Evolutionary conservation across 2,888 invertebrate genomes (phyloP).

Genomic region (Apomyelois bistriatella): DNA sequence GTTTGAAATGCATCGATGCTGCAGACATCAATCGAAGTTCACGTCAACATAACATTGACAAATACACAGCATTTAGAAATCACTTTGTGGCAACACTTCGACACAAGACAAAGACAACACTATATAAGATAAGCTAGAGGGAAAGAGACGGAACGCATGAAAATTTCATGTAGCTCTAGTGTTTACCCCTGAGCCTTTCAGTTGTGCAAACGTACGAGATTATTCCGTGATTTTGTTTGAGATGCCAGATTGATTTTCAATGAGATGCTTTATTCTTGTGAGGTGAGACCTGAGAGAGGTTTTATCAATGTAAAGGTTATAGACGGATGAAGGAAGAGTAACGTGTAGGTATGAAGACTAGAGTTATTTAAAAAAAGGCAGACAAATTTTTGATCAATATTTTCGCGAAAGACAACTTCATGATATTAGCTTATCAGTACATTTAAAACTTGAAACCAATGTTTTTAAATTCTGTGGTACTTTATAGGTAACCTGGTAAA

Average conservation of each 20-base stretch:
- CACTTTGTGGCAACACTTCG: conserved; percentile 2
- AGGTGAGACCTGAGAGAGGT: neutral
- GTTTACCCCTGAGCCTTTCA: conserved; percentile 44
- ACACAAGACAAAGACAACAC: neutral
- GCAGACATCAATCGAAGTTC: neutral
- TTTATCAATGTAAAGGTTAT: neutral
- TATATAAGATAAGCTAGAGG: conserved; percentile 11
- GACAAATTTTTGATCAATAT: too few species aligned
- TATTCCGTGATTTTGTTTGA: conserved; percentile 31
- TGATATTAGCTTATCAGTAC: too few species aligned
- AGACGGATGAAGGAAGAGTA: neutral
- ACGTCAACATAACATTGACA: conserved; percentile 3
- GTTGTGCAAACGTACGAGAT: conserved; percentile 46
- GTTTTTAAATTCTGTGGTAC: too few species aligned
- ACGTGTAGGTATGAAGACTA: too few species aligned
- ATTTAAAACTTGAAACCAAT: too few species aligned
- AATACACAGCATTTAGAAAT: neutral
- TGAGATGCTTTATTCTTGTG: conserved; percentile 23
- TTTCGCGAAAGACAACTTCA: too few species aligned
- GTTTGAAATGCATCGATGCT: too few species aligned
- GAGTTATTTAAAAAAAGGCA: too few species aligned
- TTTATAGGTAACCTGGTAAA: too few species aligned
- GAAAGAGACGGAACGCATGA: conserved; percentile 33
- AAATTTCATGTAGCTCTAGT: conserved; percentile 42
- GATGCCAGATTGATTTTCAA: conserved; percentile 38